Percentiles rank a stretch among this genome's conserved stretches.
Evolutionary conservation across 2,888 invertebrate genomes (phyloP).

Genomic region (Caenorhabditis panamensis): DNA sequence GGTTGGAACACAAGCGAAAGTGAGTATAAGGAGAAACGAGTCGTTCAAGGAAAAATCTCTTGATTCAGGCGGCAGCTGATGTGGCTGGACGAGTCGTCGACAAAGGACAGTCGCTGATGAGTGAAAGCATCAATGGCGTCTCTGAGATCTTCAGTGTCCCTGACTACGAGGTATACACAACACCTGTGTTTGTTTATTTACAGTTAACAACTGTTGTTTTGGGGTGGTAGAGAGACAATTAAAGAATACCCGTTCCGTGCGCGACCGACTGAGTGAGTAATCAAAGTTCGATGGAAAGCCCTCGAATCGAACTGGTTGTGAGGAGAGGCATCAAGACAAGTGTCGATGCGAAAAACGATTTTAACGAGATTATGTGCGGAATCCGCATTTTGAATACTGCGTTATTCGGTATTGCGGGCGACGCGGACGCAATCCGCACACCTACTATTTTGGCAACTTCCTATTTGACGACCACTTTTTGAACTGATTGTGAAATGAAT

Average conservation of each 20-base stretch:
- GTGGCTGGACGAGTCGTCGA: conserved; percentile 67
- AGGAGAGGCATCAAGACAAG: neutral
- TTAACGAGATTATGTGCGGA: conserved; percentile 59
- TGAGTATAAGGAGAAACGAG: neutral
- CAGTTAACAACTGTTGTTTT: conserved; percentile 6
- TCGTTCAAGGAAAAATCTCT: neutral
- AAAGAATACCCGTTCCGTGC: conserved; percentile 22
- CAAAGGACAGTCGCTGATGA: conserved; percentile 66
- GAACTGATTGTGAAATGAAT: conserved; percentile 28
- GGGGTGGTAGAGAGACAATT: conserved; percentile 17
- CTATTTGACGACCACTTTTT: neutral
- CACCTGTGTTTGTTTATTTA: neutral
- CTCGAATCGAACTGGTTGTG: conserved; percentile 47
- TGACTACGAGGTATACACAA: conserved; percentile 60
- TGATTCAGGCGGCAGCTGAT: conserved; percentile 58
- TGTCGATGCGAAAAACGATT: conserved; percentile 52
- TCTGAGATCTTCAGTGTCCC: conserved; percentile 65
- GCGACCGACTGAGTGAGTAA: conserved; percentile 31
- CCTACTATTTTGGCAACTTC: conserved; percentile 2
- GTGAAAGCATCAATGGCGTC: conserved; percentile 68
- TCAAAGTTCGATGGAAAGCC: conserved; percentile 33
- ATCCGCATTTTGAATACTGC: conserved; percentile 44
- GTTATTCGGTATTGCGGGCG: neutral
- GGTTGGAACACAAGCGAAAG: conserved; percentile 69
- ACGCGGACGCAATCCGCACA: conserved; percentile 15